Evolutionary conservation across 2,797 vertebrate species (phyloP), one percentile per base, ranked within the genome.

Genomic region (Phylloscopus collybita): DNA sequence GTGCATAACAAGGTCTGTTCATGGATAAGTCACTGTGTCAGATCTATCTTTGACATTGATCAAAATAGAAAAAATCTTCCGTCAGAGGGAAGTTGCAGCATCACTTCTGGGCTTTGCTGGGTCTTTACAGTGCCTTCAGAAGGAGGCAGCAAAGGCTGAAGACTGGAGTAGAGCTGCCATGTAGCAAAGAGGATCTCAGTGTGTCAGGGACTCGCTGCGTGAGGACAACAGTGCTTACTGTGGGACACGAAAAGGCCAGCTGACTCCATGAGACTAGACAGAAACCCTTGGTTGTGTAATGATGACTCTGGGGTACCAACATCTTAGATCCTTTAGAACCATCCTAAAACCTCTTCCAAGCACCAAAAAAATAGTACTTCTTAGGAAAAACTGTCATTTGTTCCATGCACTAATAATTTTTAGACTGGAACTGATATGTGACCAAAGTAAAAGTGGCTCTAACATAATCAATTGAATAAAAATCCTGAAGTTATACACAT

Each of bases 181-280:
- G 61, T n/a, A 61, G 19, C 42, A 67, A 18, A 25, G 1, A 2
- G 22, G 32, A 19, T 57, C 27, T 86, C 0, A 0, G 23, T 6
- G 0, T 36, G 16, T 22, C 61, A 57, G 32, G n/a, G 21, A 61
- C 17, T 1, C 0, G 0, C 53, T 80, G 9, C 4, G 2, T 7
- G 47, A 15, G 10, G 21, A 32, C 32, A 36, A 3, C 32, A 42
- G 13, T 11, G 16, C 4, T 36, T 76, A 14, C 26, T 67, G 8
- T 57, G 54, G 36, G 36, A 32, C 18, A 60, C n/a, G 5, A 3
- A 4, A 5, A 70, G 29, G 60, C 13, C 40, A 76, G 14, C 13
- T 0, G 1, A 16, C 21, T 47, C 16, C 21, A 6, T 0, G 1
- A 44, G 49, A 56, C 11, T 25, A 65, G 32, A 40, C 22, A 75